Evolutionary conservation across 2,888 invertebrate genomes (phyloP).

Genomic region (Linyphia triangularis): DNA sequence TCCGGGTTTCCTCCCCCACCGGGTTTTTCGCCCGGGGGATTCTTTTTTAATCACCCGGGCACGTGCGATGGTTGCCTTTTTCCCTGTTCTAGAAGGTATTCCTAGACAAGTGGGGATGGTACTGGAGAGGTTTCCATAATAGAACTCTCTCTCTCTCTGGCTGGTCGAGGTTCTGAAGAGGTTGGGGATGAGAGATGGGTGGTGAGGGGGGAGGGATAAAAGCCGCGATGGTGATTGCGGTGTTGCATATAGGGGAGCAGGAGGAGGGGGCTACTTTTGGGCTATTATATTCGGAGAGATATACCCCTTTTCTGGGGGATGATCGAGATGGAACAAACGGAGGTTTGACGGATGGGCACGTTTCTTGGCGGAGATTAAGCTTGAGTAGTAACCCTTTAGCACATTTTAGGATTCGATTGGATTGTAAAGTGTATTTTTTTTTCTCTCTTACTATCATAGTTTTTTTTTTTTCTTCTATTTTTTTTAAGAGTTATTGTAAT

Average conservation of each 20-base stretch:
- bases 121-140: constrained; percentile 53
- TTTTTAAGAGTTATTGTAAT: too few relatives aligned
- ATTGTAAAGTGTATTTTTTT: neutral
- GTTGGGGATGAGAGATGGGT: neutral
- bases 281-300: neutral
- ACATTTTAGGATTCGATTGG: neutral
- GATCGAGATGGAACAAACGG: constrained; percentile 3
- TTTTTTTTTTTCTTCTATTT: neutral
- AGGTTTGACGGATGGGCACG: constrained; percentile 60
- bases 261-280: neutral
- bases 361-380: constrained; percentile 14
- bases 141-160: constrained; percentile 38
- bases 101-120: constrained; percentile 51
- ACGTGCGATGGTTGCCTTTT: constrained; percentile 70
- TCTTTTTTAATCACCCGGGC: constrained; percentile 68
- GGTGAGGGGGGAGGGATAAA: constrained; percentile 26
- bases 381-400: constrained; percentile 46
- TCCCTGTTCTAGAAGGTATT: constrained; percentile 22
- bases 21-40: constrained; percentile 38
- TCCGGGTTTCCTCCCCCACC: constrained; percentile 27
- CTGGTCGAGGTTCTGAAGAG: constrained; percentile 32
- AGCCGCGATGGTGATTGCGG: constrained; percentile 62
- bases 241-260: constrained; percentile 7
- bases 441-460: too few relatives aligned
- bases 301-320: neutral